Evolutionary conservation across 2,797 vertebrate species (phyloP), one percentile per base, ranked within the genome.

Genomic region (Choloepus didactylus): DNA sequence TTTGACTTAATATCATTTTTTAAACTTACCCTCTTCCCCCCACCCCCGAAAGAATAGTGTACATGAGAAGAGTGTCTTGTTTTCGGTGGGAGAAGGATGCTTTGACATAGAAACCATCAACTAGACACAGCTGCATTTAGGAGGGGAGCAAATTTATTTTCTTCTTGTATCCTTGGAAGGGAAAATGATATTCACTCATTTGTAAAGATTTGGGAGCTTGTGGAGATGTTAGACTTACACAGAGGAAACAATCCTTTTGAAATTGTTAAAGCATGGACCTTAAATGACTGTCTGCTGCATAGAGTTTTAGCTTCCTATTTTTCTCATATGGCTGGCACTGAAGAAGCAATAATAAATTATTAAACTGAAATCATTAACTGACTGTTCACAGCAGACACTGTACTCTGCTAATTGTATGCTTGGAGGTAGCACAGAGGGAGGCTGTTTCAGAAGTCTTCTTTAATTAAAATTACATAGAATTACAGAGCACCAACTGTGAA

Each of bases 391-490:
- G 98, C 98, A 98, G 98, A 99, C 97, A 98, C 66, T 98, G 98
- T 98, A 98, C 95, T 97, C 97, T 97, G 97, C 98, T 98, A 98
- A 99, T 99, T 98, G 98, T 98, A 97, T 97, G 98, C 98, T 99
- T 98, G 97, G 98, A 98, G 98, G 98, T 97, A 97, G 97, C 98
- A 97, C 98, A 98, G 98, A 97, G 97, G 98, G 98, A 98, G 96
- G 97, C 96, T 97, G 98, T 97, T 98, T 98, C 98, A 98, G 98
- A 98, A 98, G 98, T 98, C 98, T 98, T 98, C 98, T 98, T 99
- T 99, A 99, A 99, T 99, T 99, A 98, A 98, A 99, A 98, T 98
- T 98, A 99, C 98, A 98, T 98, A 98, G 98, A 98, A 98, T 98
- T 98, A 98, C 97, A 98, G 97, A 97, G 97, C 95, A 97, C 98